Percentiles rank a stretch among this genome's conserved stretches.
These are phyloP conservation scores for Latrodectus hesperus DNA, from an alignment of 2,888 invertebrate species.

Conservation along the genomic window DNA sequence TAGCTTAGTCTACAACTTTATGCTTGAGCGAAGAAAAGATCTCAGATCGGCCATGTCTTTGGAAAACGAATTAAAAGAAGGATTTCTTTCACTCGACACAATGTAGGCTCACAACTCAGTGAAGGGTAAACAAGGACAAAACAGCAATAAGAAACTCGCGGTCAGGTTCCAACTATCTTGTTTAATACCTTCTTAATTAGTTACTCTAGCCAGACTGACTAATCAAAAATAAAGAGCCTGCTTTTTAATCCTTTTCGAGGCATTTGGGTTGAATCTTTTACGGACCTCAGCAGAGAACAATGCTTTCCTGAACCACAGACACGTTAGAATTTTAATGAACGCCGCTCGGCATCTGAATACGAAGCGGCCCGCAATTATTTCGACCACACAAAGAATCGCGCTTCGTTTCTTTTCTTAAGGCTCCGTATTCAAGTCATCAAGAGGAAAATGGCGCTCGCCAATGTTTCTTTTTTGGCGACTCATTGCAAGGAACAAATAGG, in stretches of 20 bases:
- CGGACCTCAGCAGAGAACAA: constrained; percentile 56
- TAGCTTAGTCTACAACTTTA: neutral
- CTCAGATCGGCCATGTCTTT: neutral
- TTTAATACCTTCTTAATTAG: constrained; percentile 67
- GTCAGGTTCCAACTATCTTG: constrained; percentile 41
- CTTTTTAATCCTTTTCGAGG: constrained; percentile 64
- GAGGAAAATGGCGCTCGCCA: constrained; percentile 51
- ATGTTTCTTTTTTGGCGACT: constrained; percentile 56
- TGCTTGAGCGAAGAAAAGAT: neutral
- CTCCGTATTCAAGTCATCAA: constrained; percentile 29
- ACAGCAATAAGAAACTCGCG: constrained; percentile 31
- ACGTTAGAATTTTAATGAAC: constrained; percentile 69
- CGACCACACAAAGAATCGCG: constrained; percentile 58
- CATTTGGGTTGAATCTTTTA: constrained; percentile 51
- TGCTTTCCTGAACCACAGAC: constrained; percentile 62
- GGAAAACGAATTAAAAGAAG: neutral
- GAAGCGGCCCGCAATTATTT: constrained; percentile 61
- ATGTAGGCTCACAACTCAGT: constrained; percentile 6
- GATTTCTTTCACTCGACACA: neutral
- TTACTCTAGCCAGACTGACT: constrained; percentile 59
- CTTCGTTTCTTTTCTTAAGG: constrained; percentile 52
- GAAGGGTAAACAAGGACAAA: constrained; percentile 51
- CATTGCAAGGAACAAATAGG: constrained; percentile 33
- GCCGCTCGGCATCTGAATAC: constrained; percentile 34
- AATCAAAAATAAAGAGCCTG: constrained; percentile 60